A percentile compares a stretch with the other conserved stretches of the same genome.
Conservation (phyloP, 2,113 vertebrate species). For the Bucco capensis region DNA sequence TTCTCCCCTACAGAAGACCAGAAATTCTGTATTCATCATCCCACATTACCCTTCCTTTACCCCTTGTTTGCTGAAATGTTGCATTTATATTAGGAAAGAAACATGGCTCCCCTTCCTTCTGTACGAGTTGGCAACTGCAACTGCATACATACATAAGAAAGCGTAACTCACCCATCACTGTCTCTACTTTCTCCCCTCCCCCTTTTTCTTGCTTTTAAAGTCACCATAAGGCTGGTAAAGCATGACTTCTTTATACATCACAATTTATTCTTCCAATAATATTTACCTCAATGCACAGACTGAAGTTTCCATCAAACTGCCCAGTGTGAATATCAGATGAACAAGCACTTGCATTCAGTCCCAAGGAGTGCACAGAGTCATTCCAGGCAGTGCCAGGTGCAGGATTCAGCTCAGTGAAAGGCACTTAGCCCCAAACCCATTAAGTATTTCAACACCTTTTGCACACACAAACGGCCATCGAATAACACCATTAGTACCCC, state of each 20-base stretch:
- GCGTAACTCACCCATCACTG: background rate
- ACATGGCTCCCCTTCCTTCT: background rate
- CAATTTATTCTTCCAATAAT: background rate
- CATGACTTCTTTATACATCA: background rate
- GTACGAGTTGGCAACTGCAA: background rate
- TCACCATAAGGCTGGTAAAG: background rate
- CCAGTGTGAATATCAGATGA: background rate
- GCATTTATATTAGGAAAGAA: background rate
- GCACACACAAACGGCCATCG: background rate
- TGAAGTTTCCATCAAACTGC: background rate
- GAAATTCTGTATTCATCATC: background rate
- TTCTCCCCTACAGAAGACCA: background rate
- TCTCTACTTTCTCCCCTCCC: background rate
- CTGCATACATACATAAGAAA: background rate
- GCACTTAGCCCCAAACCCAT: rapidly evolving
- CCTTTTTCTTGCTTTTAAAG: background rate
- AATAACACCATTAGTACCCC: rapidly evolving
- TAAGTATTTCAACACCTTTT: background rate
- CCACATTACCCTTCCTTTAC: background rate
- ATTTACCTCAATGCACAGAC: background rate
- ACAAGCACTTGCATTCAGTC: background rate
- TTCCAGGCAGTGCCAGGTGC: background rate
- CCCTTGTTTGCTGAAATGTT: background rate
- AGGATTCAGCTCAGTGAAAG: background rate
- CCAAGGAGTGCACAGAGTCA: background rate